Base-by-base conservation (phyloP, 2,888 invertebrate species). In the Heteromyza rotundicornis region DNA sequence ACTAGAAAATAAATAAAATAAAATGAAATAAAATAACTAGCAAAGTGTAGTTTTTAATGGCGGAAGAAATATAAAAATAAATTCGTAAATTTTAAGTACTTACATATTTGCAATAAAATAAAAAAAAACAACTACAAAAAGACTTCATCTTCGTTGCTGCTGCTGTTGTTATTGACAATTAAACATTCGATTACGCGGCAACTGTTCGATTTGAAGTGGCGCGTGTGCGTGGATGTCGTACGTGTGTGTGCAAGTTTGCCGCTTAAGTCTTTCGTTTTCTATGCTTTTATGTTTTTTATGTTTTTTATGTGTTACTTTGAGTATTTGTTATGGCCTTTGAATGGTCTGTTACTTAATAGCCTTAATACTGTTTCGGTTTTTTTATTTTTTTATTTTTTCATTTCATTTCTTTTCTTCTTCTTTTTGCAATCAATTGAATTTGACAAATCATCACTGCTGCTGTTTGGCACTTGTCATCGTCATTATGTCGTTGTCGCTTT, bases 231-330 rank as follows among this genome's bases (percentile, higher is more conserved):
- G n/a, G 10, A n/a, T n/a, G n/a, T 10, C 5, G 40, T 40, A 10
- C 16, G 40, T 8, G 40, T 40, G 17, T 19, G 2, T 35, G 20
- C 60, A 32, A 71, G 72, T 77, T 76, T 68, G 75, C 73, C 70
- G 72, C 73, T 65, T 72, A 71, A 77, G 70, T 78, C 75, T 75
- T 78, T 76, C 65, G 77, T 70, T 70, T n/a, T n/a, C n/a, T n/a
- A n/a, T n/a, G n/a, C n/a, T n/a, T n/a, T n/a, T n/a, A n/a, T n/a
- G n/a, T n/a, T n/a, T 14, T 56, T 53, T 27, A 22, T 32, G 35
- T 47, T 58, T 35, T 55, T 24, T 12, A 17, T 24, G 17, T 20
- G 53, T 51, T 49, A 23, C 17, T 55, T 35, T 62, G 49, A 57
- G 36, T 36, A 19, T 44, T 16, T 12, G 22, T 14, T 27, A n/a